Base-by-base conservation (phyloP, 2,888 invertebrate species). In the Nymphalis urticae region DNA sequence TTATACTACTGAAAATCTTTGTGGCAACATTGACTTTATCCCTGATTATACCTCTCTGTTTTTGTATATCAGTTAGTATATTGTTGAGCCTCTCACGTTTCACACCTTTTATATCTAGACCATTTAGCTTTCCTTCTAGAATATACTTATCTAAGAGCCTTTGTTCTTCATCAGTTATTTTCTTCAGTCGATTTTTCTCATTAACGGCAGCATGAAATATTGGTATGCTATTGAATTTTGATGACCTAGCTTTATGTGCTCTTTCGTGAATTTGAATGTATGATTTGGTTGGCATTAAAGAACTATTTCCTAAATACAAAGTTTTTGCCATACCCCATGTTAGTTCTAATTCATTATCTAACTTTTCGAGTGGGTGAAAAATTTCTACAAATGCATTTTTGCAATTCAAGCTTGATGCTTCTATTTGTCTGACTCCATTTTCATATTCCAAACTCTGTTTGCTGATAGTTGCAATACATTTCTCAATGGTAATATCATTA, bases 261-360 rank as follows among this genome's bases (percentile, higher is more conserved):
- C 97, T 93, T 72, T 96, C 95, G 79, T 97, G 96, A 73, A 98
- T 95, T 78, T 96, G 94, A 77, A 96, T 87, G 79, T 97, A 97
- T 60, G 94, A 95, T 77, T 95, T 95, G 6, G 96, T 95, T 0
- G 97, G 96, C 95, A 97, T 97, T 16, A 96, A 82, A 0, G 95
- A 95, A 78, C 95, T 95, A 80, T 97, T 96, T 7, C 97, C 96
- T 62, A 97, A 89, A 81, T 96, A 97, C 16, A 98, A 85, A 5
- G 96, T 95, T 86, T 97, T 98, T 0, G 97, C 95, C 76, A 97
- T 94, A 13, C 97, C 97, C 97, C 97, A 98, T 5, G 97, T 97
- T 62, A 95, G 94, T 81, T 97, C 96, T 61, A 98, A 86, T 13
- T 96, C 95, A 0, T 94, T 93, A 48, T 95, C 95, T 1, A 95